Conservation (phyloP, 1,140 invertebrate species). For the Polyergus mexicanus region DNA sequence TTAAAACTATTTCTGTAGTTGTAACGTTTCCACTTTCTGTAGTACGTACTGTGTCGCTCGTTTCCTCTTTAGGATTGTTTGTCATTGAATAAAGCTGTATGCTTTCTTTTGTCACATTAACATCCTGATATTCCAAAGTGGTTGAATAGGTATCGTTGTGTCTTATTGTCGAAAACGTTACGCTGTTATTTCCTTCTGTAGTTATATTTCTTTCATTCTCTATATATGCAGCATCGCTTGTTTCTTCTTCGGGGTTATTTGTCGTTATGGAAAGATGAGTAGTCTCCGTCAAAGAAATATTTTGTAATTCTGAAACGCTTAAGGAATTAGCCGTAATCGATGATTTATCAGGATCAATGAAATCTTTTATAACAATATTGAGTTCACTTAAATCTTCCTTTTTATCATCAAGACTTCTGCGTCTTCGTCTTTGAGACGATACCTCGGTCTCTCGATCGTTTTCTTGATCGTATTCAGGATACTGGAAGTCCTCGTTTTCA, state of each 20-base stretch:
- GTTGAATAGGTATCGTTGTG: neutral
- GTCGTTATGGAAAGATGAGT: neutral
- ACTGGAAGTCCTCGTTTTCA: neutral
- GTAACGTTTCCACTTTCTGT: neutral
- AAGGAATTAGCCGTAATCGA: neutral
- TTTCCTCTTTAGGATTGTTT: neutral
- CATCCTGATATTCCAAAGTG: neutral
- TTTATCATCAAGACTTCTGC: constrained; percentile 13
- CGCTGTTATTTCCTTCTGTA: no score
- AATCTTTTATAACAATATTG: neutral
- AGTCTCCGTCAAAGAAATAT: neutral
- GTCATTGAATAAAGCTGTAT: neutral
- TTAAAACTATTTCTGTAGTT: neutral
- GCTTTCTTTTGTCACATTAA: neutral
- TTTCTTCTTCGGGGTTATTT: neutral
- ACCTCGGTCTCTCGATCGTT: neutral
- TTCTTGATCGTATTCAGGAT: neutral
- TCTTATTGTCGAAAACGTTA: no score
- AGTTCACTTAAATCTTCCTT: neutral
- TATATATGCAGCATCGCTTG: neutral
- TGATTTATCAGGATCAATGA: neutral
- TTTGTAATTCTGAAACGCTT: neutral
- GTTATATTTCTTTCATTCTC: neutral
- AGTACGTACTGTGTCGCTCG: neutral
- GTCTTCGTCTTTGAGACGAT: constrained; percentile 25